phyloP scores from a whole-genome alignment of 2,797 vertebrate species.

The Balearica regulorum region DNA sequence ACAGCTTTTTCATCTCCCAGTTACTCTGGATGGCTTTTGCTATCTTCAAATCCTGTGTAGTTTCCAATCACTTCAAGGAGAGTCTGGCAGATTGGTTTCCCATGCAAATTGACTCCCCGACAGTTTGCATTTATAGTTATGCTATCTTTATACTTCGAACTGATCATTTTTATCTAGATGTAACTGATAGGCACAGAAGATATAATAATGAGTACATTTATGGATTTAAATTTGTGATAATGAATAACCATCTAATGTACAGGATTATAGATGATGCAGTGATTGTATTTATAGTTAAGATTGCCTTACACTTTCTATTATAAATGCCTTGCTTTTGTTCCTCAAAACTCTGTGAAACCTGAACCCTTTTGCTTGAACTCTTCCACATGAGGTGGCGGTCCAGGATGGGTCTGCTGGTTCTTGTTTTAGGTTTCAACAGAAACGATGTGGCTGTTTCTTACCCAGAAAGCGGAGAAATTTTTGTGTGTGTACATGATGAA shows the following conservation, averaged over 20 bases:
- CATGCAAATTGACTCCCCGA: neutral
- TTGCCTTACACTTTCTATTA: neutral
- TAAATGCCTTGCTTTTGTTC: neutral
- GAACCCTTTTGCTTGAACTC: neutral
- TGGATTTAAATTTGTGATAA: neutral
- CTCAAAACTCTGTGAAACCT: neutral
- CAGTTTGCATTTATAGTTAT: neutral
- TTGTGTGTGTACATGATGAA: neutral
- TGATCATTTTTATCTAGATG: neutral
- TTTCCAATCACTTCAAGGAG: neutral
- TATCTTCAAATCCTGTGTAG: neutral
- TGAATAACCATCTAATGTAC: neutral
- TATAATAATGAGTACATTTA: neutral
- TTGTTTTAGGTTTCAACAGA: neutral
- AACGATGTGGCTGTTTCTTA: neutral
- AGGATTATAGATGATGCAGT: neutral
- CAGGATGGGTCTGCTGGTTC: neutral
- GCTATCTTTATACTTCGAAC: neutral
- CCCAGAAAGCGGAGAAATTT: neutral
- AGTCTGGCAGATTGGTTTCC: neutral
- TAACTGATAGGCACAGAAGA: neutral
- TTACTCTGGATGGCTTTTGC: neutral
- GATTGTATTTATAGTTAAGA: neutral
- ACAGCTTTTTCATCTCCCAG: neutral
- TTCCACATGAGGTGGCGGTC: rapidly evolving